Evolutionary conservation across 2,113 vertebrate species (phyloP), one percentile per base, ranked within the genome.

Genomic region (Morone saxatilis): DNA sequence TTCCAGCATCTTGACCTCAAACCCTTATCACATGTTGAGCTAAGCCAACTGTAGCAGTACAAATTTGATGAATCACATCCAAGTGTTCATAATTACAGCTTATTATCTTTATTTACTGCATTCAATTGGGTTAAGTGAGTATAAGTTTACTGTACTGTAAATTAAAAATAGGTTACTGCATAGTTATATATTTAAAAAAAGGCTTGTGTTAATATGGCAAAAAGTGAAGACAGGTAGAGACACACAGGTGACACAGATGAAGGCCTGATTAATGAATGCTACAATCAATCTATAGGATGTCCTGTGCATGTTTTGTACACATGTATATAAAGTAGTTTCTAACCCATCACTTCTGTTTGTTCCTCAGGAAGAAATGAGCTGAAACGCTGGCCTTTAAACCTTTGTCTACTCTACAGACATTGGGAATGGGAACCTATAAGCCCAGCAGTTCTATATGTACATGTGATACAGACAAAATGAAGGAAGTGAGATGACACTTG

Each of bases 401-500:
- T 8, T 14, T 1, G 4, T 77, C 11, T 22, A 22, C 19, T 53
- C 7, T 40, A 41, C 20, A 69, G 7, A 47, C 3, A 56, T 4
- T 41, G 54, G 51, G 14, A 76, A 48, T 6, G 51, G 45, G 6
- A 67, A 51, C 16, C 19, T 48, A 20, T 22, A 25, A 45, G 62
- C 9, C 50, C 0, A 1, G n/a, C 12, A 53, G 14, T 11, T 54
- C 66, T 14, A 60, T 59, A 57, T 73, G 19, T 69, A 4, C 47
- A 3, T 38, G 43, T 45, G 53, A 88, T 2, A 43, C 71, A 76
- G 69, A 92, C 71, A 78, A 80, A 76, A 70, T 53, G 53, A 51
- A 87, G 79, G 89, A 90, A 90, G 86, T 84, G 70, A 80, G 73
- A 76, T 63, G 86, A 84, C 62, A 92, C 86, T 47, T 70, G 82